Evolutionary conservation across 2,113 vertebrate species (phyloP), one percentile per base, ranked within the genome.

Genomic region (Deroptyus accipitrinus): DNA sequence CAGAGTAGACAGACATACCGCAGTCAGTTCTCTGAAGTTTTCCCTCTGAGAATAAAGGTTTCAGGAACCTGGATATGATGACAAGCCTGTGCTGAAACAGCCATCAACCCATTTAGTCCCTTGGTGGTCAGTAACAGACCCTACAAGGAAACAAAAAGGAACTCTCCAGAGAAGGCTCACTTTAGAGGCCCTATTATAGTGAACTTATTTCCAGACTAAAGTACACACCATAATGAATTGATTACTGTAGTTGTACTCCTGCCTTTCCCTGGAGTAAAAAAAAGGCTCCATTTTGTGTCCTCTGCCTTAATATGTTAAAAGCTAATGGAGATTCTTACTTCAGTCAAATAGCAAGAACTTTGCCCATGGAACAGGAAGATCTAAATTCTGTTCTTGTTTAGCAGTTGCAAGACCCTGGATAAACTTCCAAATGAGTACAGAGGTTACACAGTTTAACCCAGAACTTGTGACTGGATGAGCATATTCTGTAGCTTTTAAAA

Each of bases 301-400:
- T 88, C 74, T 94, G 61, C 78, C n/a, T 85, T 77, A 57, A 57
- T 0, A 10, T 46, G 18, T 95, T 95, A 95, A 95, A 96, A 95
- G 94, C 93, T 95, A 96, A 95, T 96, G 87, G 91, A 81, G 19
- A 33, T 52, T 93, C 80, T 92, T 94, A 76, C 63, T 92, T 86
- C 24, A 51, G 46, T 67, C 42, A 90, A 82, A 69, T 61, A 77
- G 69, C 52, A 91, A 88, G 68, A 94, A 79, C 73, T 91, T 91
- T 73, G 55, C 44, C 28, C 1, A 1, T 82, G 41, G 90, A 95
- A 93, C 78, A 86, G 67, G 49, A 66, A 83, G 49, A 80, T 73
- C 81, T 80, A 69, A 91, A 92, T 91, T 86, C 27, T 91, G 33
- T 80, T 93, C 59, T 80, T 92, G n/a, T 44, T 85, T 46, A 76